phyloP scores from a whole-genome alignment of 1,140 invertebrate species.

The Drosophila mayri region DNA sequence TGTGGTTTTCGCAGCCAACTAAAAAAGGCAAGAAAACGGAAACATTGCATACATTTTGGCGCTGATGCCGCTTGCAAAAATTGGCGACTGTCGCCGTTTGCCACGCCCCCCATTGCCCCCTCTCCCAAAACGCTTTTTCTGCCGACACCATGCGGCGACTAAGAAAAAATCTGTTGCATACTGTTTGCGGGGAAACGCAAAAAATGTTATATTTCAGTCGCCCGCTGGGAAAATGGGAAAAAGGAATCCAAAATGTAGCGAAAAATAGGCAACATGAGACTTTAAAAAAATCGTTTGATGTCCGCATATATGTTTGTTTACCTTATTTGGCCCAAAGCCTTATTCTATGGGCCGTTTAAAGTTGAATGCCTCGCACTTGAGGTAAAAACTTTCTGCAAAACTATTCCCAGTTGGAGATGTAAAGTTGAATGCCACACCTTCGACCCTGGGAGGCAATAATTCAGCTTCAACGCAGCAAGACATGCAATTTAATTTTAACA shows the following conservation, averaged over 20 bases:
- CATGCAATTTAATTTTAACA: constrained; percentile 83
- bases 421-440: constrained; percentile 57
- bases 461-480: constrained; percentile 80
- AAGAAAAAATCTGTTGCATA: constrained; percentile 79
- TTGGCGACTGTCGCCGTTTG: constrained; percentile 41
- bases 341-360: constrained; percentile 43
- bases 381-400: constrained; percentile 28
- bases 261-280: constrained; percentile 34
- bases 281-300: constrained; percentile 49
- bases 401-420: constrained; percentile 56
- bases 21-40: constrained; percentile 43
- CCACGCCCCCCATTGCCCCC: constrained; percentile 10
- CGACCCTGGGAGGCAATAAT: constrained; percentile 74
- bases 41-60: constrained; percentile 56
- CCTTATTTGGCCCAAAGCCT: constrained; percentile 12
- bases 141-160: constrained; percentile 65
- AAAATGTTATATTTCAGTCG: constrained; percentile 55
- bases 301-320: constrained; percentile 2
- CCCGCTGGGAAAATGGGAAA: constrained; percentile 40
- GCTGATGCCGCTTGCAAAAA: constrained; percentile 52
- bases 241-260: constrained; percentile 24
- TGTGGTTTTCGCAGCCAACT: constrained; percentile 49
- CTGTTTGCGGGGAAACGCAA: constrained; percentile 60
- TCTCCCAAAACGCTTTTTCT: constrained; percentile 29
- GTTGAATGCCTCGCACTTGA: constrained; percentile 35